Conservation (phyloP, 2,113 vertebrate species). For the Microtus pennsylvanicus region DNA sequence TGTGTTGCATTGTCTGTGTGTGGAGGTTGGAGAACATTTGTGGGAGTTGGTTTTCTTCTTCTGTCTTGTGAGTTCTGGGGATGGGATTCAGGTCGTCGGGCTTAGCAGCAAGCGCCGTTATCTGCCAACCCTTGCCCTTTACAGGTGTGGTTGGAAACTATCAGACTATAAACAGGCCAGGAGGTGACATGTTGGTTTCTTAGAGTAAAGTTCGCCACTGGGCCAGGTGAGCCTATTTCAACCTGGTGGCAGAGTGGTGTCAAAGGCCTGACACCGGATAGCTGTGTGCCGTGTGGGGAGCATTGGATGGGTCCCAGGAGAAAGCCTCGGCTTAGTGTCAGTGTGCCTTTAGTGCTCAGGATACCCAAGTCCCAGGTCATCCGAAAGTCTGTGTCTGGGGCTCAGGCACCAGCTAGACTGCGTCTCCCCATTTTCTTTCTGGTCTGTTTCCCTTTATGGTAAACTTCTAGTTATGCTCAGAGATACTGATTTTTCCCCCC, state of each 20-base stretch:
- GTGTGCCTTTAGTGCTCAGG: no score
- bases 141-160: not conserved
- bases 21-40: not conserved
- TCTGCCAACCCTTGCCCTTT: not conserved
- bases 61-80: not conserved
- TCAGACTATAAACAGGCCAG: not conserved
- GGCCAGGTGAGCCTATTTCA: not conserved
- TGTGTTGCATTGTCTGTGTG: not conserved
- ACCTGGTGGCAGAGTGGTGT: not conserved
- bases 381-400: not conserved
- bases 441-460: not conserved
- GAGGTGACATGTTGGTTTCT: not conserved
- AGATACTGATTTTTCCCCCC: not conserved
- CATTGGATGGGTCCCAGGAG: not conserved
- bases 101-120: not conserved
- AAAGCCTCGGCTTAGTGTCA: not conserved
- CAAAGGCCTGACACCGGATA: not conserved
- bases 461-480: not conserved
- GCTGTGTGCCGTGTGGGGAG: not conserved
- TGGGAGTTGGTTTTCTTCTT: not conserved
- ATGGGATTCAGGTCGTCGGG: no score
- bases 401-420: not conserved
- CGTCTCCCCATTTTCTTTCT: not conserved
- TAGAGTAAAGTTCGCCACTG: not conserved
- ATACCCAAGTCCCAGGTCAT: no score